Conservation (phyloP, 2,888 invertebrate genomes). For the Bruchidius siliquastri region DNA sequence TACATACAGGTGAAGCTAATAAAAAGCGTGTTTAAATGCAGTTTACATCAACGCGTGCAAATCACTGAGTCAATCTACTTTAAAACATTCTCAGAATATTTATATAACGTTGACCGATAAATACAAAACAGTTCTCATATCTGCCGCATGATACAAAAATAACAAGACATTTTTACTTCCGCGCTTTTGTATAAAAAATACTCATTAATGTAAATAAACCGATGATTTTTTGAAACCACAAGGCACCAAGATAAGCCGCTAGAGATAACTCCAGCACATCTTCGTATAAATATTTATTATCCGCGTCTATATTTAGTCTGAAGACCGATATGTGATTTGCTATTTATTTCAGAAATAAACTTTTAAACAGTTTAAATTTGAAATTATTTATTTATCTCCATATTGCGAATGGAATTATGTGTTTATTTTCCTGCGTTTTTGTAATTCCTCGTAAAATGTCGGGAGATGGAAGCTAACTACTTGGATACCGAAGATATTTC, state of each 20-base stretch:
- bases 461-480: neutral
- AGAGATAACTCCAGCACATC: neutral
- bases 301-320: neutral
- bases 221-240: neutral
- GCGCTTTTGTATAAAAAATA: neutral
- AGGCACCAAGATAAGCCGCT: neutral
- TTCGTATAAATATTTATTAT: neutral
- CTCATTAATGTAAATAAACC: neutral
- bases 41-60: no score
- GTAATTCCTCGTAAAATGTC: neutral
- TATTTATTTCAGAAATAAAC: neutral
- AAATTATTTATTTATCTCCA: neutral
- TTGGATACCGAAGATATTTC: neutral
- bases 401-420: neutral
- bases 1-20: no score
- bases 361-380: neutral
- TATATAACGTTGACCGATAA: no score
- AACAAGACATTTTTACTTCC: neutral
- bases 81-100: conserved; percentile 5
- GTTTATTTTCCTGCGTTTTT: neutral
- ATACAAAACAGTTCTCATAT: neutral
- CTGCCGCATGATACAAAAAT: neutral
- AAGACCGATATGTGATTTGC: neutral
- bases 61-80: no score
- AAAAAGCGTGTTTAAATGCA: no score